Conservation (phyloP, 2,888 invertebrate species). For the Ligdia adustata region DNA sequence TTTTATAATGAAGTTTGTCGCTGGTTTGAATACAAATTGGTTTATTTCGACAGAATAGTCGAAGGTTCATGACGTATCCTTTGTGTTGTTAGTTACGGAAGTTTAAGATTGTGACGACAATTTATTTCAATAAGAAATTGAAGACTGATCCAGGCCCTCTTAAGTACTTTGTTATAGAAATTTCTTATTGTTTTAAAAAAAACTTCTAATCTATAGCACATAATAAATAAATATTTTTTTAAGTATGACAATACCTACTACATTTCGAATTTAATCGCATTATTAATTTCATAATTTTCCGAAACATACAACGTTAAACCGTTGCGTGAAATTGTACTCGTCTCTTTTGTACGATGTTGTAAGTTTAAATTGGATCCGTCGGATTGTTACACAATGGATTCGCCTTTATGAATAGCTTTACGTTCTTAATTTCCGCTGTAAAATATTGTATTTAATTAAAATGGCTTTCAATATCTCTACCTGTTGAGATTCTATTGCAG, state of each 20-base stretch:
- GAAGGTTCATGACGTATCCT: constrained; percentile 7
- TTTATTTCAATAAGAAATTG: too few species aligned
- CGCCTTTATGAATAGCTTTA: neutral
- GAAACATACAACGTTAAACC: too few species aligned
- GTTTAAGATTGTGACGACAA: too few species aligned
- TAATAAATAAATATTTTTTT: too few species aligned
- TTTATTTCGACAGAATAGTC: constrained; percentile 29
- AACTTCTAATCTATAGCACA: too few species aligned
- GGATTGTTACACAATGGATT: neutral
- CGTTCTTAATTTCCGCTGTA: neutral
- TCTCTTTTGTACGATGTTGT: neutral
- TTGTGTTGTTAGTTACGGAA: constrained; percentile 5
- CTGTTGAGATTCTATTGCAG: constrained; percentile 23
- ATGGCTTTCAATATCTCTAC: constrained; percentile 1
- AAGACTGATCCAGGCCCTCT: too few species aligned
- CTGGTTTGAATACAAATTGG: constrained; percentile 40
- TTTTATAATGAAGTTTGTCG: constrained; percentile 34
- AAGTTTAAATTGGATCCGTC: neutral
- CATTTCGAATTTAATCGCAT: too few species aligned
- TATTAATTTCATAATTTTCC: neutral
- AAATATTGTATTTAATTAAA: constrained; percentile 13
- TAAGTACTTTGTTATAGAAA: too few species aligned
- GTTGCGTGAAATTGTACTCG: neutral
- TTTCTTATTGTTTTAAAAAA: too few species aligned
- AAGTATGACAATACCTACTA: too few species aligned